Base-by-base conservation (phyloP, 2,113 vertebrate genomes). In the Callocephalon fimbriatum region DNA sequence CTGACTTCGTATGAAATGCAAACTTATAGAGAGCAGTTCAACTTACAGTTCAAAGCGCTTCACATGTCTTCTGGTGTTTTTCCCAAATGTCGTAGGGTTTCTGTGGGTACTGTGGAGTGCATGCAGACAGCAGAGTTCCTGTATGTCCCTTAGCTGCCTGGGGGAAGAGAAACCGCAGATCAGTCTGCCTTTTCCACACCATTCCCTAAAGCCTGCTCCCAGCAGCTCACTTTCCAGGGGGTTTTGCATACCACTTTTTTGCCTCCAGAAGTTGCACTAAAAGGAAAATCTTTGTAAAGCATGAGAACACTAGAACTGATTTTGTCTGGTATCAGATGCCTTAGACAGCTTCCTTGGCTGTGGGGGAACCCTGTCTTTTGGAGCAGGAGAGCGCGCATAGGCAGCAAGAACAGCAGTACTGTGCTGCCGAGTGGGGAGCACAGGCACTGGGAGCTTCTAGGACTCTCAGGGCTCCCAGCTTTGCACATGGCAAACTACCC, bases 361-460 rank as follows among this genome's bases (percentile, higher is more conserved):
- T 0, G 0, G 50, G 12, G 19, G 5, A 42, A 44, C 35, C 27
- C 23, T 32, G 32, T 47, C 70, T 15, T 15, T 9, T 45, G 73
- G 37, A 66, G 54, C 0, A 0, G 45, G 38, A 86, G 29, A 5
- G 2, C 3, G 1, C 7, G 18, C 50, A 13, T 40, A 35, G 56
- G 59, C 40, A 66, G 56, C 2, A 20, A 58, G 54, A 62, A 37
- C 0, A 0, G 12, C 42, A 50, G 6, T 15, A 2, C 0, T 1
- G 51, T 83, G 70, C 82, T 75, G 61, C 56, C 3, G 3, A 40
- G 21, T 2, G 1, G 37, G 12, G 38, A 82, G 11, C 0, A 2
- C 31, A 47, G 35, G 29, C 35, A 29, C 35, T 44, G 75, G 66
- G 13, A 76, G 21, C 50, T 80, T 31, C 63, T 71, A 84, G n/a